A percentile compares a stretch with the other conserved stretches of the same genome.
Evolutionary conservation across 2,888 invertebrate species (phyloP).

Genomic region (Rhingia campestris): DNA sequence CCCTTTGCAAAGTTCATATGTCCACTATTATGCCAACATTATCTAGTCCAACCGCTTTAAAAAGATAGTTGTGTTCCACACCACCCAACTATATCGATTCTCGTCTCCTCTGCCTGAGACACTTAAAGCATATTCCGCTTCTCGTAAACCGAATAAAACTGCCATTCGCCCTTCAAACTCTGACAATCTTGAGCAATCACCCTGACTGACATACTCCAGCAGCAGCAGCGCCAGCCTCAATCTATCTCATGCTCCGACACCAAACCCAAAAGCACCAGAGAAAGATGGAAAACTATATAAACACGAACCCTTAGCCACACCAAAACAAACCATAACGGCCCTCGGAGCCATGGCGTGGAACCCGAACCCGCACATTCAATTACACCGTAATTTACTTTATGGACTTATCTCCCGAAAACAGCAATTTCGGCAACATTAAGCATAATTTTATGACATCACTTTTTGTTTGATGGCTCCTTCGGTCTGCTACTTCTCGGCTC

Average conservation of each 20-base stretch:
- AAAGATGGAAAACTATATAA: slow-evolving; percentile 58
- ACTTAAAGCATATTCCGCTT: slow-evolving; percentile 30
- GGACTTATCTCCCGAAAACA: slow-evolving; percentile 81
- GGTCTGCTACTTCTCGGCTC: slow-evolving; percentile 63
- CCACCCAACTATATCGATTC: slow-evolving; percentile 25
- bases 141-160: neutral
- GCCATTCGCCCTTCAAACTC: slow-evolving; percentile 59
- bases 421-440: slow-evolving; percentile 82
- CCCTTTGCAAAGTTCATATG: too few species aligned
- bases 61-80: neutral
- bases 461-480: slow-evolving; percentile 76
- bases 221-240: slow-evolving; percentile 16
- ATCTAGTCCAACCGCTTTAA: too few species aligned
- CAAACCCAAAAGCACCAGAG: slow-evolving; percentile 4
- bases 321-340: slow-evolving; percentile 71
- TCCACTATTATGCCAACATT: too few species aligned
- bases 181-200: slow-evolving; percentile 70
- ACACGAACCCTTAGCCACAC: slow-evolving; percentile 50
- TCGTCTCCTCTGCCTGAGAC: neutral
- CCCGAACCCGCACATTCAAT: slow-evolving; percentile 80
- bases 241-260: slow-evolving; percentile 3
- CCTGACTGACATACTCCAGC: slow-evolving; percentile 57
- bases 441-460: slow-evolving; percentile 82
- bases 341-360: slow-evolving; percentile 49
- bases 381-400: slow-evolving; percentile 81